These are phyloP conservation scores for Coranthus polyacanthus DNA, from an alignment of 2,797 vertebrate genomes.

Conservation along the genomic window DNA sequence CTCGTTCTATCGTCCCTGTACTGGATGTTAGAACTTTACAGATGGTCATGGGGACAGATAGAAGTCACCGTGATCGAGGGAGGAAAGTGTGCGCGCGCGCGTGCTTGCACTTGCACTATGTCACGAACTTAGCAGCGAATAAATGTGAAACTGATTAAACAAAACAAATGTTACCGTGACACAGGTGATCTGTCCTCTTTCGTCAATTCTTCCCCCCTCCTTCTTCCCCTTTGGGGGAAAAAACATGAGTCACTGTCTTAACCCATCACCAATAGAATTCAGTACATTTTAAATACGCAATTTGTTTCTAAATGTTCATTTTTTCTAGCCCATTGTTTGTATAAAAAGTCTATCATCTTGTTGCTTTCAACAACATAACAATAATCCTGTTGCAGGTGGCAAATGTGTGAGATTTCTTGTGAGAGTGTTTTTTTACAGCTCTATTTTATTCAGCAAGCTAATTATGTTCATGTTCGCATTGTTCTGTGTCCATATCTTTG, in stretches of 20 bases:
- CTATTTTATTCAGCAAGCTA: constrained; percentile 42
- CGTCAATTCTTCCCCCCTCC: constrained; percentile 7
- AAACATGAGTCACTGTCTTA: constrained; percentile 15
- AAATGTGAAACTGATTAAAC: constrained; percentile 57
- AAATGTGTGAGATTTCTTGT: constrained; percentile 10
- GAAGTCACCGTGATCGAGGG: constrained; percentile 67
- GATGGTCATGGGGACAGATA: constrained; percentile 76
- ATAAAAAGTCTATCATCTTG: constrained; percentile 2
- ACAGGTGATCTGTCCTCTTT: constrained; percentile 53
- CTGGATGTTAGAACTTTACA: constrained; percentile 69
- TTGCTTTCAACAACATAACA: constrained; percentile 16
- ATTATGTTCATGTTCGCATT: constrained; percentile 59
- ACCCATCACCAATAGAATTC: constrained; percentile 4
- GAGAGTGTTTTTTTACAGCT: background rate
- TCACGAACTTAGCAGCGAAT: constrained; percentile 47
- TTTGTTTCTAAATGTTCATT: constrained; percentile 20
- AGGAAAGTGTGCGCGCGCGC: constrained; percentile 24
- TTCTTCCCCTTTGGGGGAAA: constrained; percentile 15
- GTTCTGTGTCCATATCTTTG: constrained; percentile 51
- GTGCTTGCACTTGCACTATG: constrained; percentile 2
- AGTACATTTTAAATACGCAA: constrained; percentile 29
- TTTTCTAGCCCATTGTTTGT: constrained; percentile 4
- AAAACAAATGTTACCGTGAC: constrained; percentile 59
- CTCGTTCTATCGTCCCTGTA: constrained; percentile 42
- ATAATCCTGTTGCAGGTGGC: constrained; percentile 12